Evolutionary conservation across 2,888 invertebrate species (phyloP), one percentile per base, ranked within the genome.

Genomic region (Cosmopolites sordidus): DNA sequence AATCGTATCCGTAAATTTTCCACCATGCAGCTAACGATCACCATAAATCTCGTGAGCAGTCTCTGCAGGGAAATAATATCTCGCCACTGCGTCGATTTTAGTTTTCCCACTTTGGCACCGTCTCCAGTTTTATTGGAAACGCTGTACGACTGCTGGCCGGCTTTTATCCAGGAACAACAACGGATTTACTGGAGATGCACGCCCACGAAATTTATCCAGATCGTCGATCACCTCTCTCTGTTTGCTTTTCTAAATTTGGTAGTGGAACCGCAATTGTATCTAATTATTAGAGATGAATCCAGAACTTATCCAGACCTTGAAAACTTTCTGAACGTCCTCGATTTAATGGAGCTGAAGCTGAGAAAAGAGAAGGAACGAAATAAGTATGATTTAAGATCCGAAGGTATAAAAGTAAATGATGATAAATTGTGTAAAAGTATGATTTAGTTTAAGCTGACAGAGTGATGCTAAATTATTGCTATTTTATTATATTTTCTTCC

Each of bases 131-230:
- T 55, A 39, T 8, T 47, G 18, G 47, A 55, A 5, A 11, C 46
- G 12, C 12, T 50, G 16, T 55, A 50, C 47, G 54, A 55, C 47
- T 47, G 43, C 11, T 46, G 29, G 16, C 54, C 54, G 16, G 16
- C 33, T 15, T n/a, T 33, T 9, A 22, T 48, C 17, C 37, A 16
- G n/a, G 43, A 50, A 5, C 11, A 37, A 14, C 22, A 43, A 15
- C 42, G 15, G n/a, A 43, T 67, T 22, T 67, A 63, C 51, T 69
- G 69, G 69, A 62, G 58, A 33, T 66, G 63, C 44, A 56, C 60
- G 1, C 42, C 56, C 16, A 55, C 59, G 29, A 14, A 37, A 16
- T 68, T 62, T 53, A 55, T 62, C n/a, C 43, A 60, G 47, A 64
- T 69, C 27, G 46, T 12, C 11, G 65, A 68, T 42, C 64, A 64